phyloP scores from a whole-genome alignment of 2,113 vertebrate species.

The Epinephelus moara region DNA sequence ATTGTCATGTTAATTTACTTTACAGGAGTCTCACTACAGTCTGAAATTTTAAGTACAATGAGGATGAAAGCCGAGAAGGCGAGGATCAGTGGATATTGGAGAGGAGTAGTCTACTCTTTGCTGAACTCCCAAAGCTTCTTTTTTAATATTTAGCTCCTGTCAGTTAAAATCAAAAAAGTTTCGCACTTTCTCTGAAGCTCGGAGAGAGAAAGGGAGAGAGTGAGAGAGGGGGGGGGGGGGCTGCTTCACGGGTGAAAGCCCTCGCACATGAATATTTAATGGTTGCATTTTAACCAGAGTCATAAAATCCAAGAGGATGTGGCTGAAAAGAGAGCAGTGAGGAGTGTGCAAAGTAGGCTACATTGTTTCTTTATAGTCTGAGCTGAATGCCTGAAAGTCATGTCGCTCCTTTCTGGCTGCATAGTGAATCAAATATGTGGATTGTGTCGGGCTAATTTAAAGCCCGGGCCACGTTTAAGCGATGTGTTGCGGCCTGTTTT shows the following conservation, averaged over 20 bases:
- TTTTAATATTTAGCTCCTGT: conserved; percentile 79
- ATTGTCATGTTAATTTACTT: conserved; percentile 66
- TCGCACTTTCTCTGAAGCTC: conserved; percentile 75
- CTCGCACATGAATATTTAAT: conserved; percentile 83
- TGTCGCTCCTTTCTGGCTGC: conserved; percentile 57
- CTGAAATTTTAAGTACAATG: conserved; percentile 56
- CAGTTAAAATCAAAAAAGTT: conserved; percentile 82
- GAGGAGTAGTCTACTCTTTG: conserved; percentile 49
- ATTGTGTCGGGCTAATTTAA: conserved; percentile 75
- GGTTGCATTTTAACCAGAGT: conserved; percentile 82
- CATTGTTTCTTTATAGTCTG: conserved; percentile 76
- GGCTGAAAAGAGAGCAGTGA: conserved; percentile 72
- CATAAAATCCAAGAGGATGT: conserved; percentile 81
- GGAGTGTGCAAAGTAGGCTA: conserved; percentile 73
- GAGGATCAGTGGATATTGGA: conserved; percentile 39
- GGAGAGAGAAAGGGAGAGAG: conserved; percentile 20
- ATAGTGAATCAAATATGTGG: conserved; percentile 75
- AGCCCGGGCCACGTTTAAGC: conserved; percentile 53
- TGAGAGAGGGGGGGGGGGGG: conserved; percentile 9
- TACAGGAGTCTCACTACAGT: conserved; percentile 32
- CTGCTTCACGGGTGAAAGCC: conserved; percentile 81
- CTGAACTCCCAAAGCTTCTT: conserved; percentile 65
- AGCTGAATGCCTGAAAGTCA: conserved; percentile 66
- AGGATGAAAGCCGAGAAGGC: conserved; percentile 49
- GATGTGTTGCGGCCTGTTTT: conserved; percentile 70